Evolutionary conservation across 2,113 vertebrate genomes (phyloP).

Genomic region (Thunnus maccoyii): DNA sequence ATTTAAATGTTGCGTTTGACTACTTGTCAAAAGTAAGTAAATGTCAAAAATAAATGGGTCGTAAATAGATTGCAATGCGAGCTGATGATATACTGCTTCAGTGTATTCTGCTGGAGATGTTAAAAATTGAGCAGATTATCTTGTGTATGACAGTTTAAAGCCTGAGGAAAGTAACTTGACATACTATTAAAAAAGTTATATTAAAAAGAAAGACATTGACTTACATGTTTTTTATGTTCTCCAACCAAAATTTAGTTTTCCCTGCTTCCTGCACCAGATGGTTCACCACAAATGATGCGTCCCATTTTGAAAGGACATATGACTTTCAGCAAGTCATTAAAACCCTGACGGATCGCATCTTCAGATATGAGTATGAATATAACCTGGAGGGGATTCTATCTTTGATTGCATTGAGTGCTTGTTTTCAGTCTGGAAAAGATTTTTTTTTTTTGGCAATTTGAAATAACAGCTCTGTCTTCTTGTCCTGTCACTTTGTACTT

Average conservation of each 20-base stretch:
- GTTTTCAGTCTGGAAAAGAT: conserved; percentile 5
- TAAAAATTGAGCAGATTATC: conserved; percentile 18
- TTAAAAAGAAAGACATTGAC: neutral
- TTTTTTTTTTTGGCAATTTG: neutral
- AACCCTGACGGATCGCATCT: neutral
- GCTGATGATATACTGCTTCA: neutral
- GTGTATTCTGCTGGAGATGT: neutral
- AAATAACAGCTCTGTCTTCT: conserved; percentile 16
- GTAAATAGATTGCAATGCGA: neutral
- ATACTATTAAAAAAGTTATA: neutral
- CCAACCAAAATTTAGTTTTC: neutral
- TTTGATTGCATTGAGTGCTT: conserved; percentile 27
- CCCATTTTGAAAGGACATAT: neutral
- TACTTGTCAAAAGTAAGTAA: neutral
- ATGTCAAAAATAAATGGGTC: conserved; percentile 4
- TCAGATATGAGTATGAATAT: neutral
- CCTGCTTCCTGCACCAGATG: neutral
- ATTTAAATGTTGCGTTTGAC: conserved; percentile 26
- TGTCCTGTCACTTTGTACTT: conserved; percentile 27
- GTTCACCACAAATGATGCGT: neutral
- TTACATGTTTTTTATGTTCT: neutral
- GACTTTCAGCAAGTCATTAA: neutral
- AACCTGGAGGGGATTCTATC: conserved; percentile 4
- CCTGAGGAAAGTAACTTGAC: conserved; percentile 18
- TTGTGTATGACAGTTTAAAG: neutral